phyloP scores from a whole-genome alignment of 2,113 vertebrate species.

The Entosphenus tridentatus region DNA sequence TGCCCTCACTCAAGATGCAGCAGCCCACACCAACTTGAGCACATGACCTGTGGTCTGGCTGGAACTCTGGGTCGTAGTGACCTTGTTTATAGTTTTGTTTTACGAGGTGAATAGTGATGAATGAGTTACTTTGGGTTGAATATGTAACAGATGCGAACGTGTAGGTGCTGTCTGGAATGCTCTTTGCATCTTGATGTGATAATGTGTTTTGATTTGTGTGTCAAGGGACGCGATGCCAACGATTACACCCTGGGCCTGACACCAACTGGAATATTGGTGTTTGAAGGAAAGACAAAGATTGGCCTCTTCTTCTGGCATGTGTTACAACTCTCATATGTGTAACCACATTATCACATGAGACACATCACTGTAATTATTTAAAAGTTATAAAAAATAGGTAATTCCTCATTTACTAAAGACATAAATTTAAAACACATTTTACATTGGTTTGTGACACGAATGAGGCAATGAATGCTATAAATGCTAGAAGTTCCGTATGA shows the following conservation, averaged over 20 bases:
- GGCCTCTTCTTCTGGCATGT: conserved; percentile 92
- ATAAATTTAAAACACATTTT: too few species aligned
- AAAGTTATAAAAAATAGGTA: too few species aligned
- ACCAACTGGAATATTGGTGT: conserved; percentile 88
- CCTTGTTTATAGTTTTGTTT: neutral
- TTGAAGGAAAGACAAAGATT: conserved; percentile 92
- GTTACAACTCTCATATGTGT: neutral
- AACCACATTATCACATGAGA: too few species aligned
- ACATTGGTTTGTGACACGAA: too few species aligned
- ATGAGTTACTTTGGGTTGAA: neutral
- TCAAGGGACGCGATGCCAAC: conserved; percentile 77
- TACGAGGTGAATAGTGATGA: neutral
- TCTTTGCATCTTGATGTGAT: neutral
- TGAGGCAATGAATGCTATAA: too few species aligned
- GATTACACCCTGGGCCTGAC: conserved; percentile 90
- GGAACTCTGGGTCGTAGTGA: too few species aligned
- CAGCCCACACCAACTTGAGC: too few species aligned
- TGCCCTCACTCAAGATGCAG: conserved; percentile 14
- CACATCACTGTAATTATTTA: too few species aligned
- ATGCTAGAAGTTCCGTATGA: too few species aligned
- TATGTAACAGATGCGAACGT: neutral
- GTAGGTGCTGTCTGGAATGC: neutral
- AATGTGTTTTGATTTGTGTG: neutral
- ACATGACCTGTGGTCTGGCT: too few species aligned
- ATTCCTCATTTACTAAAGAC: too few species aligned